Percentiles rank a stretch among this genome's conserved stretches.
Evolutionary conservation across 2,797 vertebrate genomes (phyloP).

Genomic region (Fistularia tabacaria): DNA sequence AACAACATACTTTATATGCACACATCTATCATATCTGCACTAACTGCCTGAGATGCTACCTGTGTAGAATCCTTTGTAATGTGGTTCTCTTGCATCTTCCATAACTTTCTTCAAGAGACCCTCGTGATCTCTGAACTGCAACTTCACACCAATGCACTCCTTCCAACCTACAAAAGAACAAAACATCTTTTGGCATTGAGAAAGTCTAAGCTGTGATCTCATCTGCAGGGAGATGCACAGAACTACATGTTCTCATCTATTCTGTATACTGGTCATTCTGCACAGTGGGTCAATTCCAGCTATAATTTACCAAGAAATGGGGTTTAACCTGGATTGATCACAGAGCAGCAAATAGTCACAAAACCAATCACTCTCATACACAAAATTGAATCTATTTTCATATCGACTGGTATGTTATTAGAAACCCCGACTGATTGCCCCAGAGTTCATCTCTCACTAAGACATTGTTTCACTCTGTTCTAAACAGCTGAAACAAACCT

Average conservation of each 20-base stretch:
- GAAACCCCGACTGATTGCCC: too few relatives aligned
- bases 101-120: conserved; percentile 64
- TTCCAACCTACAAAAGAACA: conserved; percentile 67
- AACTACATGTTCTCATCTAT: neutral
- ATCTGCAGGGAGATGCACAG: neutral
- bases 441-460: too few relatives aligned
- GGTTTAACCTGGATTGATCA: too few relatives aligned
- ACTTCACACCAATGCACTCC: conserved; percentile 70
- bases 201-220: conserved; percentile 12
- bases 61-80: conserved; percentile 65
- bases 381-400: too few relatives aligned
- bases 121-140: conserved; percentile 61
- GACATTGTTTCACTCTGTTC: too few relatives aligned
- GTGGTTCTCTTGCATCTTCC: conserved; percentile 67
- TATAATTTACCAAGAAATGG: too few relatives aligned
- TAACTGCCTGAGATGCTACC: conserved; percentile 48
- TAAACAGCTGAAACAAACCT: too few relatives aligned
- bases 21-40: neutral
- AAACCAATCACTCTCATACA: too few relatives aligned
- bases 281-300: too few relatives aligned
- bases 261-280: conserved; percentile 16
- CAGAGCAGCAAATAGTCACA: too few relatives aligned
- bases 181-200: conserved; percentile 13
- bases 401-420: too few relatives aligned
- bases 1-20: neutral